These are phyloP conservation scores for Urocynchramus pylzowi DNA, from an alignment of 2,113 vertebrate species.

Conservation along the genomic window DNA sequence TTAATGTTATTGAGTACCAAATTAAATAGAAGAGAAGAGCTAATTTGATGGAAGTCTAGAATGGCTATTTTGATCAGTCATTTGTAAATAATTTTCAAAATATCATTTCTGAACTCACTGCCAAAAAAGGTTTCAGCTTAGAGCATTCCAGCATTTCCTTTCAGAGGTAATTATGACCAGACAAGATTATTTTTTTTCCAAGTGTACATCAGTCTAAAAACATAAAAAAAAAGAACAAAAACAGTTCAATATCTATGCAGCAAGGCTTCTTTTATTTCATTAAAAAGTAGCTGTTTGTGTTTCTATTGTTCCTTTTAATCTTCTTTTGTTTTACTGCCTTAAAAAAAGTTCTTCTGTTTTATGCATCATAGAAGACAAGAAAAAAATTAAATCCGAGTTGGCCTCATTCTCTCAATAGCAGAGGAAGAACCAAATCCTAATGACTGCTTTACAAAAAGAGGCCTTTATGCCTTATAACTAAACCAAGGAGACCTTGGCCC, in stretches of 20 bases:
- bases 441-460: background rate
- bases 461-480: background rate
- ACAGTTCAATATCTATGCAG: background rate
- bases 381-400: conserved; percentile 5
- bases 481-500: background rate
- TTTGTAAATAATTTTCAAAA: background rate
- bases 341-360: background rate
- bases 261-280: background rate
- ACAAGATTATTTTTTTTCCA: background rate
- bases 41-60: background rate
- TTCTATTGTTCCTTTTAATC: background rate
- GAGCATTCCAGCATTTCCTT: background rate
- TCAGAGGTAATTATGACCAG: background rate
- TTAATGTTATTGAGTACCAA: background rate
- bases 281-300: background rate
- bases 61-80: background rate
- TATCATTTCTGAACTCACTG: background rate
- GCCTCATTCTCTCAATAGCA: background rate
- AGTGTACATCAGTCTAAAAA: background rate
- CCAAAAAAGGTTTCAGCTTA: background rate
- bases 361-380: background rate
- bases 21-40: background rate
- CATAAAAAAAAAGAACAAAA: background rate
- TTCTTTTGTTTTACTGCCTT: background rate
- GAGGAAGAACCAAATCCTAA: background rate